Percentiles rank a stretch among this genome's conserved stretches.
Evolutionary conservation across 2,888 invertebrate genomes (phyloP).

Genomic region (Pyrrhosoma nymphula): DNA sequence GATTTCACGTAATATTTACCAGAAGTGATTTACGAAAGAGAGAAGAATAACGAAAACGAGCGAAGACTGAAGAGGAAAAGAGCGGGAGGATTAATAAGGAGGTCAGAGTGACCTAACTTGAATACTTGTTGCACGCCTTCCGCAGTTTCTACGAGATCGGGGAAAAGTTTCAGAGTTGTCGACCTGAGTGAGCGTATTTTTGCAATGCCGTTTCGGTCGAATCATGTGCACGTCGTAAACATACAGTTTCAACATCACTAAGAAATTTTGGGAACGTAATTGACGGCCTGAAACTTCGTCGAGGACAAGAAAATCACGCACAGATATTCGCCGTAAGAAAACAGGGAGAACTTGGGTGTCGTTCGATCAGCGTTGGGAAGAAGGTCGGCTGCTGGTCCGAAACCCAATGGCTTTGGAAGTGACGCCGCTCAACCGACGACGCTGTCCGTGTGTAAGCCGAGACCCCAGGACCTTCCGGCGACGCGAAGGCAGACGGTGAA

Average conservation of each 20-base stretch:
- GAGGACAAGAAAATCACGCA: neutral
- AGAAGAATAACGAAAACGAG: neutral
- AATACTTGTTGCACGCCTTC: slow-evolving; percentile 25
- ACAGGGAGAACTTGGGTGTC: neutral
- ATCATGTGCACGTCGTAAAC: neutral
- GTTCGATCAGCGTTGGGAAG: neutral
- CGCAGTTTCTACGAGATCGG: neutral
- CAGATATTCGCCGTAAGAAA: neutral
- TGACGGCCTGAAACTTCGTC: neutral
- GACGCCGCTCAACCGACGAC: neutral
- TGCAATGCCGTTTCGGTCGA: neutral
- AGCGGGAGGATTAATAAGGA: neutral
- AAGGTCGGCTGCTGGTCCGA: neutral
- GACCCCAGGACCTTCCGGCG: slow-evolving; percentile 29
- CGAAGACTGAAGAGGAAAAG: neutral
- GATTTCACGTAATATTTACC: too few species aligned
- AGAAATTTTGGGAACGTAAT: neutral
- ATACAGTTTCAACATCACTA: neutral
- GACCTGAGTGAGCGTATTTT: neutral
- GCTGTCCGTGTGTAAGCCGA: neutral
- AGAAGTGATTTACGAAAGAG: too few species aligned
- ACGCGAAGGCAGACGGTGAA: slow-evolving; percentile 23
- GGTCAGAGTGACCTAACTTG: neutral
- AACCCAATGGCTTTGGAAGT: slow-evolving; percentile 51
- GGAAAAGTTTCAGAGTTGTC: neutral